Percentiles rank a stretch among this genome's conserved stretches.
Conservation (phyloP, 2,888 invertebrate species). For the Saturnia japonica region DNA sequence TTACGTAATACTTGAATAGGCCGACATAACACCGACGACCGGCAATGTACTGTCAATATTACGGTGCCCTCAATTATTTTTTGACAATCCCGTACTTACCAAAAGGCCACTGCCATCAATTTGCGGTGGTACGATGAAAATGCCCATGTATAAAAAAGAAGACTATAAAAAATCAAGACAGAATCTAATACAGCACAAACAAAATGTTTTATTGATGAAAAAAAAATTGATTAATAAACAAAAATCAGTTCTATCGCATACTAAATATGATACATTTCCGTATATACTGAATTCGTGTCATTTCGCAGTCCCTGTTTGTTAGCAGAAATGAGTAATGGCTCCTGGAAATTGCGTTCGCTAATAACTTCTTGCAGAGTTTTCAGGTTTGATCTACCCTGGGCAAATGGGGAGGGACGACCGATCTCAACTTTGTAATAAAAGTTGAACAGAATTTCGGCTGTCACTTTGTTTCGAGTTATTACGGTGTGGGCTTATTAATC, state of each 20-base stretch:
- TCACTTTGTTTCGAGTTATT: constrained; percentile 61
- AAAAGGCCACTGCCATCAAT: too few relatives aligned
- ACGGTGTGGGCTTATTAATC: constrained; percentile 30
- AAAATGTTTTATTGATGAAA: neutral
- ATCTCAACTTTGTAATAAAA: constrained; percentile 56
- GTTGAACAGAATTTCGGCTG: constrained; percentile 53
- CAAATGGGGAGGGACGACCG: constrained; percentile 58
- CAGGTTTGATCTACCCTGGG: constrained; percentile 56
- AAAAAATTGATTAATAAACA: neutral
- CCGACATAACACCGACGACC: too few relatives aligned
- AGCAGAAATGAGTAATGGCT: constrained; percentile 73
- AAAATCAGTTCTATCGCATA: constrained; percentile 3
- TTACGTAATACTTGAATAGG: too few relatives aligned
- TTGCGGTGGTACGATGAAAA: too few relatives aligned
- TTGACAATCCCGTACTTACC: too few relatives aligned
- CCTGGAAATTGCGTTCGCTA: constrained; percentile 70
- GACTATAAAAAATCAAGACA: neutral
- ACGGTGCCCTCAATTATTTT: too few relatives aligned
- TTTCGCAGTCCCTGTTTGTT: constrained; percentile 42
- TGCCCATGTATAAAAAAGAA: neutral
- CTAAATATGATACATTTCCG: constrained; percentile 1
- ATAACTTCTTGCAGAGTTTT: constrained; percentile 70
- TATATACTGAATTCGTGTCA: constrained; percentile 10
- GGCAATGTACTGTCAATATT: too few relatives aligned
- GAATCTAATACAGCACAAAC: neutral